phyloP scores from a whole-genome alignment of 2,888 invertebrate species.

The Odontomyia ornata region DNA sequence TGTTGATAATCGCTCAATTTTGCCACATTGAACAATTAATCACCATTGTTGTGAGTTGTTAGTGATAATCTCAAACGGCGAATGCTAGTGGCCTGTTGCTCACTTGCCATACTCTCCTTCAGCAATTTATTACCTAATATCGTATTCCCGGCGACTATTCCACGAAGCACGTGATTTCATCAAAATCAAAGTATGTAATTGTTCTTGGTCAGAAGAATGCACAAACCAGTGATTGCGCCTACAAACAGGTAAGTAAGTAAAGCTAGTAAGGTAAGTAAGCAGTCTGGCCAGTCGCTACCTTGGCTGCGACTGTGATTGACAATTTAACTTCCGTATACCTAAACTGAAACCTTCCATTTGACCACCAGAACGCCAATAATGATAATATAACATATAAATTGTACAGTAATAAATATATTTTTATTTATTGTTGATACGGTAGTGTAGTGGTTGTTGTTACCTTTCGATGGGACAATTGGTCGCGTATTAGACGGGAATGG shows the following conservation, averaged over 20 bases:
- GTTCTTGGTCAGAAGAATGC: slow-evolving; percentile 4
- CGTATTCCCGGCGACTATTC: neutral
- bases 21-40: neutral
- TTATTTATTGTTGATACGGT: no score
- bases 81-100: no score
- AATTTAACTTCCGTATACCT: slow-evolving; percentile 39
- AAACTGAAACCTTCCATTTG: slow-evolving; percentile 21
- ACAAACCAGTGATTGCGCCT: no score
- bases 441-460: neutral
- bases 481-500: slow-evolving; percentile 30
- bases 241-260: neutral
- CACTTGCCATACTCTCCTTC: neutral
- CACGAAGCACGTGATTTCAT: slow-evolving; percentile 12
- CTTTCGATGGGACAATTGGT: slow-evolving; percentile 13
- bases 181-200: neutral
- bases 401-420: slow-evolving; percentile 4
- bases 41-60: neutral
- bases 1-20: slow-evolving; percentile 15
- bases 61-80: neutral
- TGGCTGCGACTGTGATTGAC: slow-evolving; percentile 28
- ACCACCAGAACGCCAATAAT: slow-evolving; percentile 29
- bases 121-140: slow-evolving; percentile 5
- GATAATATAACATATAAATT: slow-evolving; percentile 4
- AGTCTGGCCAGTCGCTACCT: neutral
- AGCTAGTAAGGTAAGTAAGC: neutral